Percentiles rank a stretch among this genome's conserved stretches.
phyloP scores from a whole-genome alignment of 2,113 vertebrate genomes.

The zebrafish (Danio rerio) region GRCz12tu NC_133192.1:2196001-2196500 shows the following conservation, averaged over 20 bases:
- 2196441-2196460: no score
- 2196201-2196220: background rate
- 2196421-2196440: no score
- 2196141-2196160: background rate
- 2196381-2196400: no score
- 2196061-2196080: background rate
- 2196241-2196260: background rate
- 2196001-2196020: background rate
- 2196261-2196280: no score
- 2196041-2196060: background rate
- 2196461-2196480: no score
- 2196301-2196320: no score
- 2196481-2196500: no score
- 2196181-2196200: background rate
- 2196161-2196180: background rate
- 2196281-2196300: no score
- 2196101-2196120: background rate
- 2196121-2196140: background rate
- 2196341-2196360: no score
- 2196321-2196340: no score
- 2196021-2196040: background rate
- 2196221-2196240: background rate
- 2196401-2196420: no score
- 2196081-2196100: constrained; percentile 7
- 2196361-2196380: no score